Evolutionary conservation across 2,888 invertebrate species (phyloP), one percentile per base, ranked within the genome.

Genomic region (Tachina fera): DNA sequence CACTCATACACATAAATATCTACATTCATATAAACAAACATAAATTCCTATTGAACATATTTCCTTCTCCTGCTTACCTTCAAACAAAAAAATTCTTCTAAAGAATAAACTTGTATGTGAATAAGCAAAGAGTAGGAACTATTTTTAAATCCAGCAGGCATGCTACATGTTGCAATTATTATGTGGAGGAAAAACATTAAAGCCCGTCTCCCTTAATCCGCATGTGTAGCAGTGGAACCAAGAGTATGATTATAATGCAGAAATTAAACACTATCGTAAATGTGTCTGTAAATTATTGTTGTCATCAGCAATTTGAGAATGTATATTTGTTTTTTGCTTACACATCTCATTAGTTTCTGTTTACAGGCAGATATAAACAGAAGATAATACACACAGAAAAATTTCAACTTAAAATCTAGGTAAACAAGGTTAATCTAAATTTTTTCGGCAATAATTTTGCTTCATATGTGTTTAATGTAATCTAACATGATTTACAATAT

Each of bases 221-320:
- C 14, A 53, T 41, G 51, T 41, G 43, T 70, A 5, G 3, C 1
- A 16, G 1, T 56, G 11, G 43, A 43, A 43, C 19, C 16, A 41
- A 13, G 47, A 16, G 53, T 53, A 49, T 49, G 58, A 72, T 22
- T 67, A 58, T 63, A 65, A 70, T 79, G 70, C 79, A 79, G 70
- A 79, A 58, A 70, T 72, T 80, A 67, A 80, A 67, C 81, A 84
- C 84, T 84, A 81, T 60, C 76, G 71, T 68, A 76, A 67, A 77
- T 68, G 76, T 84, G 80, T 84, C 81, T 81, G 76, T 72, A 81
- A 77, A 81, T 76, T 77, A 84, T 81, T 84, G 67, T 77, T 77
- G 58, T 76, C 80, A 77, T 76, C 84, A 84, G 84, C 72, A 84
- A 81, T 80, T 72, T 65, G 56, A 76, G 43, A 22, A 58, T 61